Base-by-base conservation (phyloP, 2,797 vertebrate species). In the Cryptoprocta ferox region DNA sequence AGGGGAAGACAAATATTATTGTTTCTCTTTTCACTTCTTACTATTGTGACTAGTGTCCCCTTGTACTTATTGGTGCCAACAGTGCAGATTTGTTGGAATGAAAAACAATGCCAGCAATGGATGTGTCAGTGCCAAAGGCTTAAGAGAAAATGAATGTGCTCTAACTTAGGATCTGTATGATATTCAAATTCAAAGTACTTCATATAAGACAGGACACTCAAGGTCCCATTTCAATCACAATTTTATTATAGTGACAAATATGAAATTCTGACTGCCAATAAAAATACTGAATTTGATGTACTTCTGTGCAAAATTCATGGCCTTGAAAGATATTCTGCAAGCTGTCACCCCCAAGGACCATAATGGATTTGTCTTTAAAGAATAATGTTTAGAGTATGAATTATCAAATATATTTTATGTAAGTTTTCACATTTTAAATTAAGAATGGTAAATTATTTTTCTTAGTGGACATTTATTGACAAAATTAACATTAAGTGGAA, bases 41-140 rank as follows among this genome's bases (percentile, higher is more conserved):
- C 71, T 48, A 0, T 93, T 0, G 13, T 78, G 45, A 91, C 80
- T 76, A 85, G 81, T 71, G 48, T 82, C 75, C 94, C 78, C 75
- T 71, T 71, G 71, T 45, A 88, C 85, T 89, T 95, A 45, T 14
- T 59, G 79, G 56, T 78, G 97, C 95, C 96, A 97, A 95, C 53
- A 97, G 95, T 66, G 95, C 45, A 97, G 90, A 97, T 94, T 97
- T 95, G 93, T 82, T 88, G 89, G 90, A 98, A 98, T 94, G 91
- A 98, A 70, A 96, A 97, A 95, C 97, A 98, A 97, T 50, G 87
- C 76, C 84, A 96, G 94, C 42, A 94, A 95, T 37, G 80, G 83
- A 93, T 39, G 28, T 35, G 32, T 61, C 91, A 85, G 30, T 28
- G 76, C 88, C 97, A 97, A 84, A 78, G 86, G 76, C 78, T 95